Conservation (phyloP, 2,888 invertebrate genomes). For the Hanleya hanleyi region DNA sequence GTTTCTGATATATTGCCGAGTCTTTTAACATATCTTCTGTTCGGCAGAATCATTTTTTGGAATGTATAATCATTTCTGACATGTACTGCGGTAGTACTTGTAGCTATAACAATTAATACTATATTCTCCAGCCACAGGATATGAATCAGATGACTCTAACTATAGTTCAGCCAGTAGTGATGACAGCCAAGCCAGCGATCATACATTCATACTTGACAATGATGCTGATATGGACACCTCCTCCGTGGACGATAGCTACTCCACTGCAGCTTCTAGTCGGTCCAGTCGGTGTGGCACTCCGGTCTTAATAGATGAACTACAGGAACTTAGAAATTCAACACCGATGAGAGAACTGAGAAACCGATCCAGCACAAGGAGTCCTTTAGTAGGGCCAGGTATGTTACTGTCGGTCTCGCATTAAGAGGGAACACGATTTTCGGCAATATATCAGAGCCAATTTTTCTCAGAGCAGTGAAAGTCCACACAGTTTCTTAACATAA, state of each 20-base stretch:
- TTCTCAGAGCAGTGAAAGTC: too few relatives aligned
- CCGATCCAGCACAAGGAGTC: not conserved
- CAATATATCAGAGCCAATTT: too few relatives aligned
- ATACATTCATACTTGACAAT: not conserved
- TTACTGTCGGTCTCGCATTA: too few relatives aligned
- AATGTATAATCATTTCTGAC: too few relatives aligned
- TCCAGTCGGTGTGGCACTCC: slow-evolving; percentile 8
- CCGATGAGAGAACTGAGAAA: slow-evolving; percentile 30
- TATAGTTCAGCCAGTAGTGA: not conserved
- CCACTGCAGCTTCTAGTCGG: not conserved
- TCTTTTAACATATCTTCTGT: too few relatives aligned
- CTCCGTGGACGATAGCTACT: not conserved
- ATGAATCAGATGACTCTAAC: slow-evolving; percentile 31
- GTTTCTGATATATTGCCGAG: too few relatives aligned
- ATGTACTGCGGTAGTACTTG: too few relatives aligned
- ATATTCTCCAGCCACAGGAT: slow-evolving; percentile 15
- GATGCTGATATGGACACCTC: not conserved
- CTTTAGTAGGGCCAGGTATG: not conserved
- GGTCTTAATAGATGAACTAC: slow-evolving; percentile 30
- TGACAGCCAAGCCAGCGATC: not conserved
- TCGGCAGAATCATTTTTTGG: too few relatives aligned
- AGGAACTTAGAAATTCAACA: slow-evolving; percentile 36
- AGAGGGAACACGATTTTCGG: too few relatives aligned
- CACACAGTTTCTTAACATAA: too few relatives aligned
- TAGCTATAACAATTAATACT: too few relatives aligned